phyloP scores from a whole-genome alignment of 2,113 vertebrate genomes.

The Channa maculata region DNA sequence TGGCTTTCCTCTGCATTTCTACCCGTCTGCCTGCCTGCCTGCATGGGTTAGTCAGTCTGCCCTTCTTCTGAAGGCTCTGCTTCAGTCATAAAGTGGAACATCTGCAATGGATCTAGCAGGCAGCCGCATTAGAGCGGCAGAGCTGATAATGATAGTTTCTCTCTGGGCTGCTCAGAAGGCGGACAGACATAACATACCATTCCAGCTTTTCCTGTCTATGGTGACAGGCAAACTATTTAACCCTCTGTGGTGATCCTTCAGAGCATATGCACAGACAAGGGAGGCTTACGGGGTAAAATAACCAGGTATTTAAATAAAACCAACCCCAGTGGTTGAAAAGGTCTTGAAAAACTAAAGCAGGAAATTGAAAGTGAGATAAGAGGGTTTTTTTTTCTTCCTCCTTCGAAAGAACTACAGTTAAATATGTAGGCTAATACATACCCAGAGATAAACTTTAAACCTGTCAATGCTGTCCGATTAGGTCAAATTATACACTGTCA shows the following conservation, averaged over 20 bases:
- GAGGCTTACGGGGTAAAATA: constrained; percentile 12
- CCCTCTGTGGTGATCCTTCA: constrained; percentile 72
- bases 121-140: constrained; percentile 59
- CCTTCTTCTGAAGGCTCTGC: constrained; percentile 10
- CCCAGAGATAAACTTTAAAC: too few species aligned
- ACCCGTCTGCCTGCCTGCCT: constrained; percentile 17
- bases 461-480: too few species aligned
- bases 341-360: background rate
- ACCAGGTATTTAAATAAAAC: constrained; percentile 2
- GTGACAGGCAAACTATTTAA: constrained; percentile 80
- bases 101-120: constrained; percentile 73
- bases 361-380: constrained; percentile 2
- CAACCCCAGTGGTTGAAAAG: background rate
- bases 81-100: constrained; percentile 69
- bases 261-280: constrained; percentile 41
- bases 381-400: background rate
- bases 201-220: constrained; percentile 80
- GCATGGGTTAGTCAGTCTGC: background rate
- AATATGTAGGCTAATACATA: too few species aligned
- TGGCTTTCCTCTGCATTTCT: constrained; percentile 32
- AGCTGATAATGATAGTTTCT: constrained; percentile 79
- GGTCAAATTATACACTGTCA: too few species aligned
- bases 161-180: constrained; percentile 71
- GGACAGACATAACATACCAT: constrained; percentile 83
- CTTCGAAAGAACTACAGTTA: too few species aligned